Base-by-base conservation (phyloP, 1,140 invertebrate genomes). In the Laupala kohalensis region DNA sequence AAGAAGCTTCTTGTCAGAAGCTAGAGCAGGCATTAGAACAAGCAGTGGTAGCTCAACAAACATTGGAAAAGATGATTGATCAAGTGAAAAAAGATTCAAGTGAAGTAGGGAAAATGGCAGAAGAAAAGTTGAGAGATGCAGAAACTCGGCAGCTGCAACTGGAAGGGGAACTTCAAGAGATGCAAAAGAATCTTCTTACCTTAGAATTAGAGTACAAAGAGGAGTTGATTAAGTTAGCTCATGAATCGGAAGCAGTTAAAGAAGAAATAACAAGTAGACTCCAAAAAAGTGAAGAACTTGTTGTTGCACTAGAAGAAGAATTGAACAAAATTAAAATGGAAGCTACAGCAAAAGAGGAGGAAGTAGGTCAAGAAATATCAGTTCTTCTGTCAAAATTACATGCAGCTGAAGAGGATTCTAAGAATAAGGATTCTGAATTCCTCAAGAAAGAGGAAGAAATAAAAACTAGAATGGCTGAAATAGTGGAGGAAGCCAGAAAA, bases 341-440 rank as follows among this genome's bases (percentile, higher is more conserved):
- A 72, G 71, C 80, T 65, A 75, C 73, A 71, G 71, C 80, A 74
- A 80, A 77, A 19, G 81, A 85, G 27, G 25, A 68, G 24, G 67
- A 30, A 29, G 26, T 68, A 24, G n/a, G n/a, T 53, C 65, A 72
- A 27, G 25, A 72, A 72, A 30, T 65, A 26, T 24, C 28, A 27
- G 25, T 24, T 30, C 12, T 19, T 13, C 29, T 6, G n/a, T 25
- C 25, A 24, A 37, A 68, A 64, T 23, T 26, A 67, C 9, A 19
- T 53, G 19, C 19, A 15, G 67, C 24, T 6, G 26, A 70, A 5
- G 74, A 78, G 25, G 26, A 71, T 67, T n/a, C 27, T 29, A 68
- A 77, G 75, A 79, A 65, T 80, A 84, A 76, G 70, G 80, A 80
- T 30, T 81, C 81, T 72, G 82, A 84, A 73, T 79, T 82, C 6